Conservation (phyloP, 2,113 vertebrate species). For the Hyperopisus bebe region DNA sequence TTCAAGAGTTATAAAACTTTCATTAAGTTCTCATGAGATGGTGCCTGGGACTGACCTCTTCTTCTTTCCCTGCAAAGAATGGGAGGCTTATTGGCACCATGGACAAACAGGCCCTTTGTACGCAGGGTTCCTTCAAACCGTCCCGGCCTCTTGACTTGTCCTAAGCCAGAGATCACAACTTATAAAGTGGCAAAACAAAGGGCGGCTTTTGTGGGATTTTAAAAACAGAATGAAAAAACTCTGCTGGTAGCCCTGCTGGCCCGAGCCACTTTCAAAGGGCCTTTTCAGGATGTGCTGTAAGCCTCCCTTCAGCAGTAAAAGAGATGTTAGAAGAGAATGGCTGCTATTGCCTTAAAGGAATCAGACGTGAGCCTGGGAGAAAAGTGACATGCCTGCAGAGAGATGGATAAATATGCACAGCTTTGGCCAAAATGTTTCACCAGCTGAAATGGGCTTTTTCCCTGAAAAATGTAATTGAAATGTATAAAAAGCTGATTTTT, state of each 20-base stretch:
- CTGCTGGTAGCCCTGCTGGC: slow-evolving; percentile 44
- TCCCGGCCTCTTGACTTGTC: slow-evolving; percentile 72
- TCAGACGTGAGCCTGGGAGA: slow-evolving; percentile 41
- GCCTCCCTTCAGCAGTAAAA: slow-evolving; percentile 51
- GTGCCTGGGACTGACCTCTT: slow-evolving; percentile 59
- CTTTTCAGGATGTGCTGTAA: slow-evolving; percentile 64
- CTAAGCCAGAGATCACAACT: slow-evolving; percentile 75
- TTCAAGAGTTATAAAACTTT: slow-evolving; percentile 80
- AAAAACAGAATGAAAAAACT: slow-evolving; percentile 52
- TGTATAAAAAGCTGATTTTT: not conserved
- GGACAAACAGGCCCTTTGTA: slow-evolving; percentile 67
- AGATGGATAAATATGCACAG: not conserved
- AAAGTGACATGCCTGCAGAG: slow-evolving; percentile 17
- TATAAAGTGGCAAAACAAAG: slow-evolving; percentile 76
- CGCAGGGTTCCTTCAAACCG: slow-evolving; percentile 65
- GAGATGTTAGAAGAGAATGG: slow-evolving; percentile 52
- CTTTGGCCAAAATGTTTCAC: not conserved
- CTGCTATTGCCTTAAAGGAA: slow-evolving; percentile 52
- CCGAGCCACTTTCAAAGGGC: slow-evolving; percentile 60
- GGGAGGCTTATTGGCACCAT: slow-evolving; percentile 37
- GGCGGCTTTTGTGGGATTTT: slow-evolving; percentile 72
- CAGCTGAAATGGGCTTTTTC: not conserved
- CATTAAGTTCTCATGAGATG: slow-evolving; percentile 80
- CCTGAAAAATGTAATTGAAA: not conserved
- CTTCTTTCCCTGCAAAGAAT: slow-evolving; percentile 37